A percentile compares a stretch with the other conserved stretches of the same genome.
phyloP scores from a whole-genome alignment of 2,797 vertebrate species.

The Anomalospiza imberbis region DNA sequence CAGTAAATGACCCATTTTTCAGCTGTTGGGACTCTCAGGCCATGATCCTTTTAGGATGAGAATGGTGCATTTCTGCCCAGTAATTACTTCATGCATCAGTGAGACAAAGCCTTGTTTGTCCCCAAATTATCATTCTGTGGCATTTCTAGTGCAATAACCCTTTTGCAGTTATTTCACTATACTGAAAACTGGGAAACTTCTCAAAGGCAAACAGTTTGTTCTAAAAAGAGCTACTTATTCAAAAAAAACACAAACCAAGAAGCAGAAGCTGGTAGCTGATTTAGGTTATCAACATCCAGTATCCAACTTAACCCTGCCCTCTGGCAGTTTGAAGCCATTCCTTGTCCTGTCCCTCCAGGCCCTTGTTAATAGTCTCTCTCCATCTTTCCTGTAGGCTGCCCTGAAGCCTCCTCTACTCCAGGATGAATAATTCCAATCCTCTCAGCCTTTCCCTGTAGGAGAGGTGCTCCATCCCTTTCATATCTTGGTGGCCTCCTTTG shows the following conservation, averaged over 20 bases:
- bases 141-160: slow-evolving; percentile 32
- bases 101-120: slow-evolving; percentile 51
- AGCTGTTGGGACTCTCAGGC: slow-evolving; percentile 35
- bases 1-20: slow-evolving; percentile 41
- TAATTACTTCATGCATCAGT: slow-evolving; percentile 52
- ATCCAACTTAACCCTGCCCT: not conserved
- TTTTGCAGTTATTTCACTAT: not conserved
- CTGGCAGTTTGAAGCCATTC: not conserved
- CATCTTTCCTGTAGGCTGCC: not conserved
- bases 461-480: not conserved
- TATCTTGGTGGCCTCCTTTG: not conserved
- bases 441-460: not conserved
- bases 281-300: not conserved
- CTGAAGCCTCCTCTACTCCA: not conserved
- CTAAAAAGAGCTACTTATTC: not conserved
- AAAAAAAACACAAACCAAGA: not conserved
- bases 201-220: not conserved
- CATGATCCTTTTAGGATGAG: not conserved
- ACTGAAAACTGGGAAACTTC: slow-evolving; percentile 21
- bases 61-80: slow-evolving; percentile 49
- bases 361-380: not conserved
- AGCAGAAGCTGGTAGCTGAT: not conserved
- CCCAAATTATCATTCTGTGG: slow-evolving; percentile 29
- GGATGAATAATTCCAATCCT: not conserved
- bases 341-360: not conserved